Percentiles rank a stretch among this genome's conserved stretches.
Evolutionary conservation across 2,888 invertebrate genomes (phyloP).

Genomic region (Oxyteleia sp.): DNA sequence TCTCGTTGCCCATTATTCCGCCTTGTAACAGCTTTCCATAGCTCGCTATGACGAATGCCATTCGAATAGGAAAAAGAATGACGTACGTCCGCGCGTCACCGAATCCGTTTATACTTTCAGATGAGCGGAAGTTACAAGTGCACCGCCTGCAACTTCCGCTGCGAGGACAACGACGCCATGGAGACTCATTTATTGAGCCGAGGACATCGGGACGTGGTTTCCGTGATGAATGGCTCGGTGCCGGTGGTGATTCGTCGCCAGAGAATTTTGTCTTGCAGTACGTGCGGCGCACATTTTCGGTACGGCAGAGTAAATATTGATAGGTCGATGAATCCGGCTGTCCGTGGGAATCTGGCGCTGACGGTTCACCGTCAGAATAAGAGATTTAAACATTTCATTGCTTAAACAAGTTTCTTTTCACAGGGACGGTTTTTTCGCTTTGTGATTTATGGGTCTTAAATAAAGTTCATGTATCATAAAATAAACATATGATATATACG

Average conservation of each 20-base stretch:
- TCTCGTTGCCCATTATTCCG: background rate
- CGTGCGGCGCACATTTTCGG: conserved; percentile 91
- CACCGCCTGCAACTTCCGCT: conserved; percentile 92
- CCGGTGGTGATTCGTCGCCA: conserved; percentile 93
- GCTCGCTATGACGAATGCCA: conserved; percentile 53
- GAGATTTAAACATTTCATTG: conserved; percentile 2
- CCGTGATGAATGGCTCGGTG: conserved; percentile 93
- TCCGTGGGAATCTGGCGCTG: conserved; percentile 13
- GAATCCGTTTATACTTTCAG: conserved; percentile 75
- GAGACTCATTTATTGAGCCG: conserved; percentile 90
- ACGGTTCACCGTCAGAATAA: conserved; percentile 19
- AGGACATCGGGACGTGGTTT: conserved; percentile 92
- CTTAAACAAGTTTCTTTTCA: background rate
- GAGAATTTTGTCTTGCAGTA: conserved; percentile 90
- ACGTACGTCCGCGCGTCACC: conserved; percentile 56
- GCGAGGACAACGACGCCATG: conserved; percentile 90
- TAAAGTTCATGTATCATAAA: too few species aligned
- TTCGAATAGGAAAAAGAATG: conserved; percentile 43
- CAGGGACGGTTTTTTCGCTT: background rate
- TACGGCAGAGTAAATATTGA: conserved; percentile 64
- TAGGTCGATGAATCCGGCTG: conserved; percentile 41
- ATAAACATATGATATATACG: too few species aligned
- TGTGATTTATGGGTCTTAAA: background rate
- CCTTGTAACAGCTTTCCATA: conserved; percentile 28
- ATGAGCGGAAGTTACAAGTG: conserved; percentile 91